Conservation (phyloP, 2,888 invertebrate genomes). For the Bibio marci region DNA sequence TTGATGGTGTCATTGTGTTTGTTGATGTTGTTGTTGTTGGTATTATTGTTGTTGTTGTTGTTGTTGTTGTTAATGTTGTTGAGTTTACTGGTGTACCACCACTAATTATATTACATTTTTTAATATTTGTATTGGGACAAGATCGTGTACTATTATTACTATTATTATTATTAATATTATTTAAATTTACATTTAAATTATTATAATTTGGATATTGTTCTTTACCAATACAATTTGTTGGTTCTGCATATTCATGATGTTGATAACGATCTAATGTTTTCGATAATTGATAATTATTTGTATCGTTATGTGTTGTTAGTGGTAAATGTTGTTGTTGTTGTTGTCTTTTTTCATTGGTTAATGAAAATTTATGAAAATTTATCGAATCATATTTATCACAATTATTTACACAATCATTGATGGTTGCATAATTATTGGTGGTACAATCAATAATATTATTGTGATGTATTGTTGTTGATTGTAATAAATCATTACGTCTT, state of each 20-base stretch:
- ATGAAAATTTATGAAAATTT: constrained; percentile 7
- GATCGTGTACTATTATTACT: too few relatives aligned
- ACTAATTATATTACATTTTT: too few relatives aligned
- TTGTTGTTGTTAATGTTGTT: too few relatives aligned
- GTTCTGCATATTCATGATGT: constrained; percentile 25
- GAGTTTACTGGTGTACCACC: neutral
- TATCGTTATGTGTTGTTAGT: constrained; percentile 15
- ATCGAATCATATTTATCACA: constrained; percentile 5
- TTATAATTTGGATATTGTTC: constrained; percentile 8
- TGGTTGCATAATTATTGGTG: constrained; percentile 26
- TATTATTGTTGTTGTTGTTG: too few relatives aligned
- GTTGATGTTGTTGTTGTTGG: too few relatives aligned
- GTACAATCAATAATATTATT: constrained; percentile 19
- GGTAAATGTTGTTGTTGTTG: constrained; percentile 14
- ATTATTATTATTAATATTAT: too few relatives aligned
- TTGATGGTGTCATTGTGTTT: too few relatives aligned
- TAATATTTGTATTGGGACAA: too few relatives aligned
- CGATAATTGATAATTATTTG: constrained; percentile 6
- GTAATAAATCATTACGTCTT: neutral
- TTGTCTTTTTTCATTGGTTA: constrained; percentile 14
- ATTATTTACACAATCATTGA: constrained; percentile 20
- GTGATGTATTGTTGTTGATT: neutral
- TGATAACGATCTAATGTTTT: constrained; percentile 15
- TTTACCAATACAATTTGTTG: constrained; percentile 17
- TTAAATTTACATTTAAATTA: neutral